These are phyloP conservation scores for Caenorhabditis sulstoni DNA, from an alignment of 2,888 invertebrate species.

Conservation along the genomic window DNA sequence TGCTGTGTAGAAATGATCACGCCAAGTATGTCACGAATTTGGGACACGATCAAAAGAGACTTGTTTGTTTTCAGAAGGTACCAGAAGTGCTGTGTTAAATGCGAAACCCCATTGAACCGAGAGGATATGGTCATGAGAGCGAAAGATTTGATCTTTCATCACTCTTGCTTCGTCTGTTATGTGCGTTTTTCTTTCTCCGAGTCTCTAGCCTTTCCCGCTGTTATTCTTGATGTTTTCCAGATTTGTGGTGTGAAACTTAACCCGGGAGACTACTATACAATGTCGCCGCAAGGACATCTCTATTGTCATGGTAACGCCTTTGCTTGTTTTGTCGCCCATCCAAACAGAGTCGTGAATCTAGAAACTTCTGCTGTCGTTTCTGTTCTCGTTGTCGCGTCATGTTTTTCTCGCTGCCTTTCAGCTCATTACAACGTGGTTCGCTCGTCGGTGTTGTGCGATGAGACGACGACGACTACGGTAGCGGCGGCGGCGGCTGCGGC, in stretches of 20 bases:
- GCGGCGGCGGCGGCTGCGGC: slow-evolving; percentile 17
- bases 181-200: slow-evolving; percentile 34
- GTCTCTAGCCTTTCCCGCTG: neutral
- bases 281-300: slow-evolving; percentile 85
- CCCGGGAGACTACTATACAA: slow-evolving; percentile 93
- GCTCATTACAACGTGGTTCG: slow-evolving; percentile 57
- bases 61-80: slow-evolving; percentile 85
- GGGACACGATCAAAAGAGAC: neutral
- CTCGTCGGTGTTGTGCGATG: slow-evolving; percentile 46
- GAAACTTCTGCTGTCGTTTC: too few relatives aligned
- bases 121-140: slow-evolving; percentile 94
- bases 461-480: slow-evolving; percentile 28
- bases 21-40: slow-evolving; percentile 24
- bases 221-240: slow-evolving; percentile 33
- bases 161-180: slow-evolving; percentile 91
- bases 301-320: slow-evolving; percentile 71
- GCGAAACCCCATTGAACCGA: slow-evolving; percentile 89
- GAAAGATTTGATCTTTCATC: slow-evolving; percentile 90
- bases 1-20: slow-evolving; percentile 53
- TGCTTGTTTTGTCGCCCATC: neutral
- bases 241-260: slow-evolving; percentile 89
- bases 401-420: slow-evolving; percentile 30
- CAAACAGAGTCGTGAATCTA: neutral
- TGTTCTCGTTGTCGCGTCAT: too few relatives aligned
- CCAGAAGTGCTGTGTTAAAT: slow-evolving; percentile 89